Conservation (phyloP, 2,113 vertebrate genomes). For the Phylloscopus trochilus region DNA sequence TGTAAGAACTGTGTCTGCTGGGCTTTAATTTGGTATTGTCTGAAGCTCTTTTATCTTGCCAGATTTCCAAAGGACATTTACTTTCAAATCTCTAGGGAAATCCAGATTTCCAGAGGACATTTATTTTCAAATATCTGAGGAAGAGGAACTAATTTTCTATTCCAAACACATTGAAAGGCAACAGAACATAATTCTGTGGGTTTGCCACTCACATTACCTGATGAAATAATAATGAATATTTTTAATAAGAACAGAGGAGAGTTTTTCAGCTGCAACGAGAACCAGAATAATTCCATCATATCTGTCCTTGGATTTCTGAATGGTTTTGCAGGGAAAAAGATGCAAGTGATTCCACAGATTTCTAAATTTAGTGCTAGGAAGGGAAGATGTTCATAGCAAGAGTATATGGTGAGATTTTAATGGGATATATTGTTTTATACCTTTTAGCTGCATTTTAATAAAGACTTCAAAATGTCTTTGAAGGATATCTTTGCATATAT, state of each 20-base stretch:
- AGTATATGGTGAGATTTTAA: background rate
- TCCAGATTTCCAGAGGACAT: background rate
- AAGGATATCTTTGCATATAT: background rate
- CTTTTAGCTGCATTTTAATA: background rate
- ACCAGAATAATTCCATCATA: background rate
- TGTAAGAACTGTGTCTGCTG: background rate
- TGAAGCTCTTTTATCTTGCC: conserved; percentile 9
- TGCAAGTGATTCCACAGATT: background rate
- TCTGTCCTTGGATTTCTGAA: background rate
- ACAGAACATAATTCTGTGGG: background rate
- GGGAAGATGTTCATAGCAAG: background rate
- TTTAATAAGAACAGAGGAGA: background rate
- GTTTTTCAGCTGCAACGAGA: background rate
- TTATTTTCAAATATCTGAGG: background rate
- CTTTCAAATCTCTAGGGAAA: background rate
- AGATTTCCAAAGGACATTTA: background rate
- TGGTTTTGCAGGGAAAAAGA: background rate
- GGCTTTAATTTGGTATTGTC: conserved; percentile 32
- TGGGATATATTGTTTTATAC: background rate
- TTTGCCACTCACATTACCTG: background rate
- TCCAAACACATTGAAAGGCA: background rate
- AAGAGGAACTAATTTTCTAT: background rate
- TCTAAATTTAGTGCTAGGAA: background rate
- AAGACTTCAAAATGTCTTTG: background rate
- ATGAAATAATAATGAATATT: background rate